These are phyloP conservation scores for Scolanthus callimorphus DNA, from an alignment of 92 coral and sea anemone genomes.

Conservation along the genomic window DNA sequence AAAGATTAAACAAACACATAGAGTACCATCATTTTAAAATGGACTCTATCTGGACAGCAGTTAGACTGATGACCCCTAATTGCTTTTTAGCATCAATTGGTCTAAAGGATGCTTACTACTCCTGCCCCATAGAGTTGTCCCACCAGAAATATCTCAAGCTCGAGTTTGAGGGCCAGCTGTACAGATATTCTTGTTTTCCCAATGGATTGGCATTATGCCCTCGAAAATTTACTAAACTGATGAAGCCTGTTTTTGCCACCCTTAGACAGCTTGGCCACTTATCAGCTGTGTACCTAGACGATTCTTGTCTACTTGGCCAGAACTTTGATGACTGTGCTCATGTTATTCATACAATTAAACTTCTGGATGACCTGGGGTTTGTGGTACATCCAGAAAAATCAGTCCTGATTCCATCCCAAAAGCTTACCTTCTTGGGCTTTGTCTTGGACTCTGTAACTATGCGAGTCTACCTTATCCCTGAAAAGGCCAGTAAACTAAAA, in stretches of 20 bases:
- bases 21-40: constrained; percentile 37
- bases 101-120: constrained; percentile 38
- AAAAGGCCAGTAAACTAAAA: not conserved
- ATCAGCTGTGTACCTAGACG: not conserved
- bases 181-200: constrained; percentile 4
- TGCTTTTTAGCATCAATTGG: constrained; percentile 50
- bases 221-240: constrained; percentile 15
- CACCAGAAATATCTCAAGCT: constrained; percentile 29
- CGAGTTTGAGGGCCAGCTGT: constrained; percentile 6
- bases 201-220: constrained; percentile 30
- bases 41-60: constrained; percentile 32
- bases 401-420: not conserved
- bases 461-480: not conserved
- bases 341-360: not conserved
- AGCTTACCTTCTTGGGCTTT: not conserved
- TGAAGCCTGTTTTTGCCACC: constrained; percentile 6
- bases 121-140: constrained; percentile 10
- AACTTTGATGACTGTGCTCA: not conserved
- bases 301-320: not conserved
- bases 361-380: not conserved
- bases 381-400: not conserved
- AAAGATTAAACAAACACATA: constrained; percentile 13
- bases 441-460: not conserved
- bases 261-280: constrained; percentile 17
- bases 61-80: constrained; percentile 26